A percentile compares a stretch with the other conserved stretches of the same genome.
Conservation (phyloP, 2,113 vertebrate species). For the Kobus ellipsiprymnus region DNA sequence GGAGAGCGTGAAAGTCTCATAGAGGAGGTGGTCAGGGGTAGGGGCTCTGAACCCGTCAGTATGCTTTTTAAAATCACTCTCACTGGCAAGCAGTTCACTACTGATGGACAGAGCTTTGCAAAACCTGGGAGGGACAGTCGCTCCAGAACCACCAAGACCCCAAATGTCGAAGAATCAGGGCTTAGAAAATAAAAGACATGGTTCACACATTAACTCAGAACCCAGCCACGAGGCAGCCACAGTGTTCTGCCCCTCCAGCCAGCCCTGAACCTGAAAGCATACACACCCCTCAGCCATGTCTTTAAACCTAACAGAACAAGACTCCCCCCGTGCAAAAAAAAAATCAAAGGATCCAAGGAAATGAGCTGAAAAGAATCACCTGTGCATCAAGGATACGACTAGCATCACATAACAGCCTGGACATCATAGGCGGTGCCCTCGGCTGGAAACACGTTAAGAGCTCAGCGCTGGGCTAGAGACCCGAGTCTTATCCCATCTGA, state of each 20-base stretch:
- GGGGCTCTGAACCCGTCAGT: rapidly evolving
- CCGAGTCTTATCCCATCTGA: not conserved
- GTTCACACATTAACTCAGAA: not conserved
- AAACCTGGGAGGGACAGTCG: no score
- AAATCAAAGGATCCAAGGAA: not conserved
- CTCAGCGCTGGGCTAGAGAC: not conserved
- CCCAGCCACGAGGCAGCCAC: not conserved
- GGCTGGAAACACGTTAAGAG: not conserved
- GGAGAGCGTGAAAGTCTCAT: not conserved
- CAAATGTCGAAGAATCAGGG: not conserved
- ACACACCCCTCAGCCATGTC: not conserved
- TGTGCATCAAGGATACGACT: no score
- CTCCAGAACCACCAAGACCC: not conserved
- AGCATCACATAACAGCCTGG: not conserved
- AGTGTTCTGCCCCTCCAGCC: not conserved
- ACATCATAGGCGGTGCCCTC: not conserved
- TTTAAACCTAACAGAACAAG: not conserved
- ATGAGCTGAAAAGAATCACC: not conserved
- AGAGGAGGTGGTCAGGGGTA: rapidly evolving
- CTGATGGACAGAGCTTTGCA: not conserved
- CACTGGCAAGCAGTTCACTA: not conserved
- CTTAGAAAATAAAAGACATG: not conserved
- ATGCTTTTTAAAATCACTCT: not conserved
- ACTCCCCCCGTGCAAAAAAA: not conserved
- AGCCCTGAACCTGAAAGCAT: not conserved